Conservation (phyloP, 2,113 vertebrate species). For the Oryzias woworae region DNA sequence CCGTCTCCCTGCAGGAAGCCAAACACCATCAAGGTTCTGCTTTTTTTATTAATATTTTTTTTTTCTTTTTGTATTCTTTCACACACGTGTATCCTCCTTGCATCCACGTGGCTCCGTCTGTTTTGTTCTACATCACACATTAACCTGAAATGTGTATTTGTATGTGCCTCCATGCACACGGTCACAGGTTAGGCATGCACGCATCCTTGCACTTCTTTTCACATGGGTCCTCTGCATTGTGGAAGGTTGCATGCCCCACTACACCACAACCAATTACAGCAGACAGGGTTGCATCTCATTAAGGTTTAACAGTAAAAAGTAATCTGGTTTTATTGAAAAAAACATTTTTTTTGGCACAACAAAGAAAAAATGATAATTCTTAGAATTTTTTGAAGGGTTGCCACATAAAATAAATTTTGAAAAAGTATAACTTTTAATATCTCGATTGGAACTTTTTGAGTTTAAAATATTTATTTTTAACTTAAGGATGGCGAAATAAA, state of each 20-base stretch:
- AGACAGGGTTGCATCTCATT: slow-evolving; percentile 3
- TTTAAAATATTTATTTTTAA: too few relatives aligned
- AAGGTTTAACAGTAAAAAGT: slow-evolving; percentile 4
- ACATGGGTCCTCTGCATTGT: slow-evolving; percentile 16
- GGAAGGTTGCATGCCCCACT: slow-evolving; percentile 28
- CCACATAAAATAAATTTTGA: too few relatives aligned
- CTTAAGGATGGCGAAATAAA: too few relatives aligned
- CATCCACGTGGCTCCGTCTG: slow-evolving; percentile 40
- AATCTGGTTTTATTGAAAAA: slow-evolving; percentile 3
- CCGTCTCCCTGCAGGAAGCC: slow-evolving; percentile 25
- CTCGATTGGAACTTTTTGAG: too few relatives aligned
- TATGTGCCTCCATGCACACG: slow-evolving; percentile 40
- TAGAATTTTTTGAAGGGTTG: too few relatives aligned
- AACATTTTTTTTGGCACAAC: too few relatives aligned
- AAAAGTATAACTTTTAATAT: too few relatives aligned
- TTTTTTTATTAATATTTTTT: slow-evolving; percentile 32
- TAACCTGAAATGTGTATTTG: slow-evolving; percentile 54
- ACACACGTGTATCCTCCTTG: slow-evolving; percentile 45
- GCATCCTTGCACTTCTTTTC: slow-evolving; percentile 24
- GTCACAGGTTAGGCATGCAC: slow-evolving; percentile 28
- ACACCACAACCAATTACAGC: slow-evolving; percentile 21
- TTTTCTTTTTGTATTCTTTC: slow-evolving; percentile 30
- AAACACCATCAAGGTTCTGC: slow-evolving; percentile 54
- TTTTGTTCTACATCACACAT: slow-evolving; percentile 58
- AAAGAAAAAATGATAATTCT: too few relatives aligned